Evolutionary conservation across 2,888 invertebrate species (phyloP).

Genomic region (Orthosia incerta): DNA sequence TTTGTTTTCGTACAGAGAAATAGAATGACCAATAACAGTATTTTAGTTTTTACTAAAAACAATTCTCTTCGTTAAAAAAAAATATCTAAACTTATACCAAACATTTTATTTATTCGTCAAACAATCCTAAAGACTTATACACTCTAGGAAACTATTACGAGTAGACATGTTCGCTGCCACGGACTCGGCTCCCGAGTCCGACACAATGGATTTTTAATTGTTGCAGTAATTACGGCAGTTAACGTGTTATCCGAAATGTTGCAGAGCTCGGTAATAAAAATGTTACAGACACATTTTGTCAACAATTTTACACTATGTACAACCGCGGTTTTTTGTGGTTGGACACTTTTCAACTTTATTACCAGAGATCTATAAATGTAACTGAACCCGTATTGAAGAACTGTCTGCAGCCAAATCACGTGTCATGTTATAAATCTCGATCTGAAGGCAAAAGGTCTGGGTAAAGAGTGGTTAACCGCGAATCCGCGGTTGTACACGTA

Average conservation of each 20-base stretch:
- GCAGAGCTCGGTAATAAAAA: background rate
- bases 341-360: slow-evolving; percentile 3
- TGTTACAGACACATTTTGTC: background rate
- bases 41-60: background rate
- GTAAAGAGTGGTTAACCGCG: too few species aligned
- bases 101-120: slow-evolving; percentile 9
- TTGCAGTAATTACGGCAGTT: too few species aligned
- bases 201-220: too few species aligned
- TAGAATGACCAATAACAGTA: background rate
- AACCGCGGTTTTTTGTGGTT: background rate
- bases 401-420: too few species aligned
- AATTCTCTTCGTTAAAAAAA: slow-evolving; percentile 19
- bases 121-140: slow-evolving; percentile 19
- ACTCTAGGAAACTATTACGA: background rate
- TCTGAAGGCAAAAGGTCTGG: too few species aligned
- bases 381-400: too few species aligned
- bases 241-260: background rate
- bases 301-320: background rate
- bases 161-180: too few species aligned
- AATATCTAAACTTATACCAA: slow-evolving; percentile 26
- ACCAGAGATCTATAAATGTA: too few species aligned
- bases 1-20: too few species aligned
- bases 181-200: too few species aligned
- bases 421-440: too few species aligned
- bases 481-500: too few species aligned